These are phyloP conservation scores for Malurus leucopterus DNA, from an alignment of 2,797 vertebrate species.

Conservation along the genomic window DNA sequence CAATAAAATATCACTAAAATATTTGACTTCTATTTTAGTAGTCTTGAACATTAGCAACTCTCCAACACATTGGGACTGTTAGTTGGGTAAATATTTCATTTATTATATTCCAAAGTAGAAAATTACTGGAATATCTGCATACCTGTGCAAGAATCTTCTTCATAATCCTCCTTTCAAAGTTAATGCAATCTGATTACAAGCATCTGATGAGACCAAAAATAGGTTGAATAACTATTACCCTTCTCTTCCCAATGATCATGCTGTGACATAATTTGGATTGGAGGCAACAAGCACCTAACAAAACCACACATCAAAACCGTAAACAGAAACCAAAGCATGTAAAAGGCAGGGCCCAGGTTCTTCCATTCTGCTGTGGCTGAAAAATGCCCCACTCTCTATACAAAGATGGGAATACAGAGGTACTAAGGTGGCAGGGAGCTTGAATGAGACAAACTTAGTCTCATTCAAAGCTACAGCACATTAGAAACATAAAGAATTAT, in stretches of 20 bases:
- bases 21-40: background rate
- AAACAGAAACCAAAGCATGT: background rate
- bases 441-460: background rate
- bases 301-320: background rate
- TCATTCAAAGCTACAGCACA: background rate
- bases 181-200: background rate
- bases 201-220: background rate
- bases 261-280: background rate
- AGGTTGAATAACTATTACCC: background rate
- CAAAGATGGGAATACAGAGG: background rate
- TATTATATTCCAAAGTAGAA: background rate
- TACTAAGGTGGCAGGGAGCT: background rate
- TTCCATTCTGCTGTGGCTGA: background rate
- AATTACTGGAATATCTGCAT: background rate
- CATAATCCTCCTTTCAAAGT: background rate
- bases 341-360: background rate
- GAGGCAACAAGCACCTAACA: background rate
- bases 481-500: background rate
- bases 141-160: background rate
- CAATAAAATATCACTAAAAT: background rate
- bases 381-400: background rate
- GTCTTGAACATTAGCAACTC: background rate
- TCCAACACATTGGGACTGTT: background rate
- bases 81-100: background rate
- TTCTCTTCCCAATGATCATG: background rate